Percentiles rank a stretch among this genome's conserved stretches.
These are phyloP conservation scores for Mesocentrotus franciscanus DNA, from an alignment of 53 echinoderm and acorn worm species.

Conservation along the genomic window DNA sequence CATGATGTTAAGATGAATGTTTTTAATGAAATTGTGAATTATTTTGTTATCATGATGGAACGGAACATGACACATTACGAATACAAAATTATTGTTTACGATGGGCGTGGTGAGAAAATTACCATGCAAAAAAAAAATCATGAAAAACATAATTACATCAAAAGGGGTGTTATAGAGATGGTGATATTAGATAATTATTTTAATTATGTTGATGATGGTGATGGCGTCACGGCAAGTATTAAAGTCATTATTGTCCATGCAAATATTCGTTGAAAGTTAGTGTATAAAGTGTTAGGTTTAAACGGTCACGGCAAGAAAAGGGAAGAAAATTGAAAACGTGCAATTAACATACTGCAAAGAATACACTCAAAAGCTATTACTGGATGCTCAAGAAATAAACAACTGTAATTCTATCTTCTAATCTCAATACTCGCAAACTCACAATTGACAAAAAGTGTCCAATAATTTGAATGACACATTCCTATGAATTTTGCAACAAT, in stretches of 20 bases:
- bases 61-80: background rate
- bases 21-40: background rate
- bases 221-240: background rate
- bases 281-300: background rate
- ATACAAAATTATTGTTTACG: background rate
- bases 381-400: background rate
- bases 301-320: background rate
- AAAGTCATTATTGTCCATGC: background rate
- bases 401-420: no score
- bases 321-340: slow-evolving; percentile 37
- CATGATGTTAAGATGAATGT: background rate
- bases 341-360: slow-evolving; percentile 27
- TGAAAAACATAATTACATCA: background rate
- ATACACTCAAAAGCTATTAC: background rate
- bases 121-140: background rate
- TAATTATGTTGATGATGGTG: background rate
- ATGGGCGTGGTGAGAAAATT: background rate
- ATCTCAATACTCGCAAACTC: no score
- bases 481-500: no score
- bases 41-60: background rate
- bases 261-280: background rate
- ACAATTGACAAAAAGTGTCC: no score
- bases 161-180: background rate
- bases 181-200: background rate
- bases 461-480: no score